These are phyloP conservation scores for Arenaria interpres DNA, from an alignment of 2,113 vertebrate genomes.

Conservation along the genomic window DNA sequence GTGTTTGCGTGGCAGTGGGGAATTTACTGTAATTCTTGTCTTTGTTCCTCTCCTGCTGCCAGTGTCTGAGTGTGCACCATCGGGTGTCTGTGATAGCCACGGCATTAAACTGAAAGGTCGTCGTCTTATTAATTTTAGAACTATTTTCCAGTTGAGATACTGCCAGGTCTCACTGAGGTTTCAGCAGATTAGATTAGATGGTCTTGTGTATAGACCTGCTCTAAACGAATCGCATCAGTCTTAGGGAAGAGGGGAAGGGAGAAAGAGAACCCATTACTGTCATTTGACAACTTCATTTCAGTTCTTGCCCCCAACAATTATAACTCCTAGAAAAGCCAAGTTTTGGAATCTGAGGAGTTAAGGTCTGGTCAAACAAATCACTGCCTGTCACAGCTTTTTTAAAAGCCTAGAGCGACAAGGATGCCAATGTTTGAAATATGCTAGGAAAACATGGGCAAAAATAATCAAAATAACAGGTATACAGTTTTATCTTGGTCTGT, in stretches of 20 bases:
- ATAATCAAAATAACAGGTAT: not conserved
- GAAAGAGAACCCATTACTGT: not conserved
- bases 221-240: not conserved
- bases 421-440: not conserved
- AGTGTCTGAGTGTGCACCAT: not conserved
- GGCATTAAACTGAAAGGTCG: not conserved
- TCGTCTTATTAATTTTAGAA: constrained; percentile 14
- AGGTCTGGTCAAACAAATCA: not conserved
- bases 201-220: not conserved
- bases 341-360: not conserved
- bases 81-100: not conserved
- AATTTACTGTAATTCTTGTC: not conserved
- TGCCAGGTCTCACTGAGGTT: not conserved
- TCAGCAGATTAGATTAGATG: constrained; percentile 26
- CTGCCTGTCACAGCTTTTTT: not conserved
- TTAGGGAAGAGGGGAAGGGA: not conserved
- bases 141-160: not conserved
- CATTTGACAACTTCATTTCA: constrained; percentile 21
- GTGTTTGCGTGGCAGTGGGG: not conserved
- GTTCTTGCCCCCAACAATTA: not conserved
- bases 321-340: not conserved
- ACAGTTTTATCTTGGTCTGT: not conserved
- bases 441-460: not conserved
- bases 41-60: not conserved
- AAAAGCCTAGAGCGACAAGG: not conserved